Evolutionary conservation across 1,140 invertebrate genomes (phyloP).

Genomic region (Leptopilina clavipes): DNA sequence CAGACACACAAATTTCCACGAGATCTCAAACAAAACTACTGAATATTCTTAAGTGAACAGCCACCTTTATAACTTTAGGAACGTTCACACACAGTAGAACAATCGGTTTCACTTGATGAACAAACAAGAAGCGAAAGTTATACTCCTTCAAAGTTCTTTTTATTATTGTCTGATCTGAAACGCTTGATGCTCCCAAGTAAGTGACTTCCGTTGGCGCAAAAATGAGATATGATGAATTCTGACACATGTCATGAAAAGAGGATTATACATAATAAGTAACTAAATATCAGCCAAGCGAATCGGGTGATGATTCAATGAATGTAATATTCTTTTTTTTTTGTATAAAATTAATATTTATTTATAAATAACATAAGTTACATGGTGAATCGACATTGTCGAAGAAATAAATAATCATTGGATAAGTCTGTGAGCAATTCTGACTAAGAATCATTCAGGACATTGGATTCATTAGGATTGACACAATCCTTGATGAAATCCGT

Average conservation of each 20-base stretch:
- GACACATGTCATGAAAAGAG: conserved; percentile 14
- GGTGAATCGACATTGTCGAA: conserved; percentile 55
- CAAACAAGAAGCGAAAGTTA: conserved; percentile 67
- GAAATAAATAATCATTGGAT: conserved; percentile 72
- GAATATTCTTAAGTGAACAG: conserved; percentile 48
- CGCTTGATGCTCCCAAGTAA: conserved; percentile 68
- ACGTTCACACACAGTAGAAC: conserved; percentile 67
- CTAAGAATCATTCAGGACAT: conserved; percentile 58
- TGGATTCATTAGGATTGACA: neutral
- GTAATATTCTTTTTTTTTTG: neutral
- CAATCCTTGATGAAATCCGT: neutral
- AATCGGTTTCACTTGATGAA: conserved; percentile 71
- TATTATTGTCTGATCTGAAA: conserved; percentile 49
- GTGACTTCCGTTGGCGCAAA: conserved; percentile 51
- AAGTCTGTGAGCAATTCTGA: conserved; percentile 68
- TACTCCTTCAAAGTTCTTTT: conserved; percentile 48
- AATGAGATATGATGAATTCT: conserved; percentile 39
- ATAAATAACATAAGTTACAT: conserved; percentile 76
- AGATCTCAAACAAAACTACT: conserved; percentile 63
- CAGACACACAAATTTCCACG: conserved; percentile 40
- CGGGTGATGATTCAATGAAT: neutral
- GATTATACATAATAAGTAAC: neutral
- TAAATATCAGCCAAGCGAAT: neutral
- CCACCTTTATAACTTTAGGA: conserved; percentile 67
- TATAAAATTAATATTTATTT: conserved; percentile 73